Percentiles rank a stretch among this genome's conserved stretches.
phyloP scores from a whole-genome alignment of 2,888 invertebrate species.

The Anarsia innoxiella region DNA sequence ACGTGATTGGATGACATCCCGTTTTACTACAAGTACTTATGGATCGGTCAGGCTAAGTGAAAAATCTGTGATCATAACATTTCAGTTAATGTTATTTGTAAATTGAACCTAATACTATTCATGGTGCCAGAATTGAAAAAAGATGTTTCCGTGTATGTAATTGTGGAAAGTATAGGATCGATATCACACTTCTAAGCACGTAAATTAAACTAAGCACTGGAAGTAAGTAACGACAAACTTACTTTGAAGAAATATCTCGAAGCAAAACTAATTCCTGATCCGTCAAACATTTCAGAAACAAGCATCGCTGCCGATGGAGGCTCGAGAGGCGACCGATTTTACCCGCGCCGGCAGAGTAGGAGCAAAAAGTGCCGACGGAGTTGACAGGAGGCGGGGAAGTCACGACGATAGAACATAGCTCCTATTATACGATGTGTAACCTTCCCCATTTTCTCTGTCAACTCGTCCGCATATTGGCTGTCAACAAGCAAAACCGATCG shows the following conservation, averaged over 20 bases:
- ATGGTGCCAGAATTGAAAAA: too few relatives aligned
- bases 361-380: constrained; percentile 33
- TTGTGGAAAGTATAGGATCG: too few relatives aligned
- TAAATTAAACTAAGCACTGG: too few relatives aligned
- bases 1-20: constrained; percentile 24
- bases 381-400: constrained; percentile 16
- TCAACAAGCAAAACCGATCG: constrained; percentile 46
- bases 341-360: constrained; percentile 25
- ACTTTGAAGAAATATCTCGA: constrained; percentile 11
- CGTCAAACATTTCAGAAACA: constrained; percentile 67
- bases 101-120: too few relatives aligned
- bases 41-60: constrained; percentile 32
- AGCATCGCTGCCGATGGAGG: constrained; percentile 34
- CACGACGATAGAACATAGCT: constrained; percentile 1
- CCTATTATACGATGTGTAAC: too few relatives aligned
- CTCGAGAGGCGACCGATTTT: constrained; percentile 46
- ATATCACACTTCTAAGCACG: too few relatives aligned
- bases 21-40: constrained; percentile 27
- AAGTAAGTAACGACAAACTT: too few relatives aligned
- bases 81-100: constrained; percentile 30
- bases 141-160: too few relatives aligned
- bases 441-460: constrained; percentile 26
- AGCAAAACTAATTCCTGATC: constrained; percentile 54
- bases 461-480: constrained; percentile 51
- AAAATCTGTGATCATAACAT: constrained; percentile 35